Percentiles rank a stretch among this genome's conserved stretches.
These are phyloP conservation scores for Oscheius sp. DNA, from an alignment of 1,140 invertebrate species.

Conservation along the genomic window DNA sequence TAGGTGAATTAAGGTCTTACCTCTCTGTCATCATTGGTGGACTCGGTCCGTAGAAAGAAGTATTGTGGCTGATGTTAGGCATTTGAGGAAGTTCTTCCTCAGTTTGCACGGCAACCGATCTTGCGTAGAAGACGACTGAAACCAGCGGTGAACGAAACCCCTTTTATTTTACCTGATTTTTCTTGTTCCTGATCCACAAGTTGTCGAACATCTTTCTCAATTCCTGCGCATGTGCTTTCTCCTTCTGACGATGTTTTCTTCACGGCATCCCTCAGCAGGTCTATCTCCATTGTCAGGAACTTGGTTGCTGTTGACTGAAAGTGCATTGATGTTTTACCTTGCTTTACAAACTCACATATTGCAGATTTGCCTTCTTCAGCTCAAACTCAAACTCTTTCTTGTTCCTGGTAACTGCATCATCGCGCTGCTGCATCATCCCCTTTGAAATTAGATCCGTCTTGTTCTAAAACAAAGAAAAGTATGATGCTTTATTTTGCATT, in stretches of 20 bases:
- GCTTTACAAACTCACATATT: not conserved
- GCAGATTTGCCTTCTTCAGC: not conserved
- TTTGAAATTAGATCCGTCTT: conserved; percentile 5
- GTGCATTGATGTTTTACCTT: not conserved
- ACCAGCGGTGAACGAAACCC: not conserved
- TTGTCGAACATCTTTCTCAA: not conserved
- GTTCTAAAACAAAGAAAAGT: not conserved
- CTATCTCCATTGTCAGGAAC: conserved; percentile 1
- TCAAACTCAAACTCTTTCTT: conserved; percentile 9
- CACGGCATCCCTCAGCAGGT: not conserved
- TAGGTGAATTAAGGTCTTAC: too few species aligned
- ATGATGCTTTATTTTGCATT: conserved; percentile 4
- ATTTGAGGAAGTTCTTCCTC: not conserved
- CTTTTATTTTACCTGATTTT: not conserved
- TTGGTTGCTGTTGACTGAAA: not conserved
- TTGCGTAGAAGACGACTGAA: not conserved
- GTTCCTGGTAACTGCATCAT: conserved; percentile 3
- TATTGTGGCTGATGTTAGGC: not conserved
- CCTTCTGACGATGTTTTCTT: not conserved
- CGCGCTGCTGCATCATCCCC: not conserved
- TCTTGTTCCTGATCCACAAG: not conserved
- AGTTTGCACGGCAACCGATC: not conserved
- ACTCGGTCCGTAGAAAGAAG: not conserved
- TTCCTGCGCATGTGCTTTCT: not conserved
- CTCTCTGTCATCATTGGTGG: not conserved